Conservation (phyloP, 2,113 vertebrate species). For the Haplotaxodon microlepis region DNA sequence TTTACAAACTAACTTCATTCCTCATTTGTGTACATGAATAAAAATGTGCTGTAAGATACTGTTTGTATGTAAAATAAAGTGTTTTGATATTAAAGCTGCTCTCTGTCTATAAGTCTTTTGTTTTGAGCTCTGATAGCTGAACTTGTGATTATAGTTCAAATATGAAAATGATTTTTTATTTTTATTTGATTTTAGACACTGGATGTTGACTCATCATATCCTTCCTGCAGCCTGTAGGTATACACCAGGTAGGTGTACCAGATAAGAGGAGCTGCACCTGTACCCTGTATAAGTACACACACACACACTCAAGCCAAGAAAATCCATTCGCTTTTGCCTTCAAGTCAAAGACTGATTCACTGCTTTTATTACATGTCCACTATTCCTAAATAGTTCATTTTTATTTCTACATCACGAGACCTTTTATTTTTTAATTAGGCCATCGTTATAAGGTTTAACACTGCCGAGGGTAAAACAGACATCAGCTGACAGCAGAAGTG, state of each 20-base stretch:
- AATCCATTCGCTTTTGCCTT: background rate
- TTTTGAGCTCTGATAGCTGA: background rate
- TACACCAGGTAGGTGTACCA: background rate
- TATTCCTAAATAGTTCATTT: background rate
- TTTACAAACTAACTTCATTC: background rate
- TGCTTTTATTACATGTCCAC: background rate
- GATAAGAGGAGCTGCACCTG: background rate
- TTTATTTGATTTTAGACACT: background rate
- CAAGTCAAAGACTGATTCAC: background rate
- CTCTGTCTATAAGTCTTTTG: background rate
- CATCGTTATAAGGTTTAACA: background rate
- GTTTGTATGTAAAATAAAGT: conserved; percentile 19
- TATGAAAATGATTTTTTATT: background rate
- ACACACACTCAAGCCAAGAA: background rate
- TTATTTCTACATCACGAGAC: background rate
- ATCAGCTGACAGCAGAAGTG: background rate
- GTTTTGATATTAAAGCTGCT: conserved; percentile 24
- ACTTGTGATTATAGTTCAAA: background rate
- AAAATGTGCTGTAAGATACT: conserved; percentile 23
- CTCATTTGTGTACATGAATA: background rate
- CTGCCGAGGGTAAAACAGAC: background rate
- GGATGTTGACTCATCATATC: background rate
- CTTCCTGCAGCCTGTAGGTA: background rate
- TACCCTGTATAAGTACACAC: background rate
- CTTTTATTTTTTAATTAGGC: background rate